These are phyloP conservation scores for Labrus mixtus DNA, from an alignment of 2,113 vertebrate species.

Conservation along the genomic window DNA sequence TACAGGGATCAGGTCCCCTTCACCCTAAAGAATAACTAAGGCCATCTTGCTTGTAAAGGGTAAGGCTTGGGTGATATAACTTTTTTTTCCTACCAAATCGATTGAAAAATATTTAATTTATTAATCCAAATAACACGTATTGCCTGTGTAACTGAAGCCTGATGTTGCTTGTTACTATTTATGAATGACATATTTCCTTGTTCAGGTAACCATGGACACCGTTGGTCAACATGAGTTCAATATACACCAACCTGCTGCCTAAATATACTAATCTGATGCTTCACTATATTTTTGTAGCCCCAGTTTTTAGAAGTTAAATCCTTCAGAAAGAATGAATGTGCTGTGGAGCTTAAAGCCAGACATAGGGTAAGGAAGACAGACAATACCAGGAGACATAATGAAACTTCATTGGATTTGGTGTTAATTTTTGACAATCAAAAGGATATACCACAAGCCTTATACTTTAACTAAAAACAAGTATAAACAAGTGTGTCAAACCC, in stretches of 20 bases:
- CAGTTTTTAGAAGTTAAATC: too few species aligned
- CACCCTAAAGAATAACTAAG: constrained; percentile 18
- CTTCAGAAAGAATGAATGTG: too few species aligned
- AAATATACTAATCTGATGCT: too few species aligned
- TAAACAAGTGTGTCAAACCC: not conserved
- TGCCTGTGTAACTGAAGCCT: too few species aligned
- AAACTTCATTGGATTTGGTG: not conserved
- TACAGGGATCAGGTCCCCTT: not conserved
- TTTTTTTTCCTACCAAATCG: not conserved
- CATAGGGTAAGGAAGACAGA: not conserved
- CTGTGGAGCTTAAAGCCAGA: not conserved
- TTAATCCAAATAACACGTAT: too few species aligned
- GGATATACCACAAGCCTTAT: constrained; percentile 1
- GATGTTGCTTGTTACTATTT: too few species aligned
- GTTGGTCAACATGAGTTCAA: too few species aligned
- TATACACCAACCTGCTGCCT: too few species aligned
- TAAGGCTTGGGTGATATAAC: constrained; percentile 5
- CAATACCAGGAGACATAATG: not conserved
- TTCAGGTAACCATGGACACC: too few species aligned
- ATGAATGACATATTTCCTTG: too few species aligned
- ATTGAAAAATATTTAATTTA: too few species aligned
- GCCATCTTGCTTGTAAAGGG: constrained; percentile 6
- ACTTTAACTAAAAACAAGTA: not conserved
- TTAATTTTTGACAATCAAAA: constrained; percentile 11
- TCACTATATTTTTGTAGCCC: too few species aligned